Conservation (phyloP, 2,888 invertebrate genomes). For the Troides oblongomaculatus region DNA sequence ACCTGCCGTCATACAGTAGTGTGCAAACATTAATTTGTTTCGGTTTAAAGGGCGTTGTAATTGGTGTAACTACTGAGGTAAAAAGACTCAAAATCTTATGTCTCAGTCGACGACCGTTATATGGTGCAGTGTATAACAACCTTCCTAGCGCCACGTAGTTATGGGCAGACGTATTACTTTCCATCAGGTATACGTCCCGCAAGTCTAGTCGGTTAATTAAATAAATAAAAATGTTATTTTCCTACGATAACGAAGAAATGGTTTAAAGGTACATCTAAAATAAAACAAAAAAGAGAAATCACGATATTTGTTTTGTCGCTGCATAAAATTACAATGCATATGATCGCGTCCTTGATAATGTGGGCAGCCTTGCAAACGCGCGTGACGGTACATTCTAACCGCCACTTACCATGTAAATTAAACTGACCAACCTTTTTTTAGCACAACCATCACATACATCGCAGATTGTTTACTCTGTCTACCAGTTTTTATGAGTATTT, state of each 20-base stretch:
- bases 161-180: no score
- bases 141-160: no score
- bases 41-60: no score
- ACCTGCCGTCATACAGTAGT: no score
- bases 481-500: slow-evolving; percentile 33
- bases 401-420: slow-evolving; percentile 76
- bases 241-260: neutral
- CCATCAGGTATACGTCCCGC: no score
- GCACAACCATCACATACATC: slow-evolving; percentile 66
- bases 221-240: no score
- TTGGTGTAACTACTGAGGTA: no score
- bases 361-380: slow-evolving; percentile 59
- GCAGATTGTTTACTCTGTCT: slow-evolving; percentile 44
- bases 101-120: no score
- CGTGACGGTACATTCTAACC: slow-evolving; percentile 78
- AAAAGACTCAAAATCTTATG: no score
- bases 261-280: neutral
- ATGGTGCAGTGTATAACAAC: no score
- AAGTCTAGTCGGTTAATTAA: no score
- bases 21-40: no score
- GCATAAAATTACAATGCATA: slow-evolving; percentile 12
- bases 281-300: neutral
- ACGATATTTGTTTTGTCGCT: neutral
- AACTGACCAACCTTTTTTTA: slow-evolving; percentile 70
- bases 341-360: slow-evolving; percentile 42